Conservation (phyloP, 2,797 vertebrate genomes). For the Arremon brunneinucha region DNA sequence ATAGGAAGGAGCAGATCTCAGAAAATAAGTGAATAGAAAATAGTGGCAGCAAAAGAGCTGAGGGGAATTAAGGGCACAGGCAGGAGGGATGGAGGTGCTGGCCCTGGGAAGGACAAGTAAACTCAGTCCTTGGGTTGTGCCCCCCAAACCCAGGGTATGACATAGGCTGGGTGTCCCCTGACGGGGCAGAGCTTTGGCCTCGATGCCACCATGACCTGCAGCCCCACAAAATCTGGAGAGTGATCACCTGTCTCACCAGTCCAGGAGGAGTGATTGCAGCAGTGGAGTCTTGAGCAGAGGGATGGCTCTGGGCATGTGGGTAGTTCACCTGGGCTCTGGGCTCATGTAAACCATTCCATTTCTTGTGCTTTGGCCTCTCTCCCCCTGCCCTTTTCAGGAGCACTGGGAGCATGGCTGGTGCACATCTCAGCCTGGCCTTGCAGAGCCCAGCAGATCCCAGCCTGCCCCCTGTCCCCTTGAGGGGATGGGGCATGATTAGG, state of each 20-base stretch:
- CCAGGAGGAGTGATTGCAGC: neutral
- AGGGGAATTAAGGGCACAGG: neutral
- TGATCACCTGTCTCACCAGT: neutral
- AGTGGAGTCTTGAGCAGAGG: neutral
- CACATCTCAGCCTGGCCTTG: neutral
- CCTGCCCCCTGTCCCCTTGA: neutral
- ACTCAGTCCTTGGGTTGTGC: neutral
- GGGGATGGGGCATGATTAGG: neutral
- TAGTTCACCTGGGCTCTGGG: neutral
- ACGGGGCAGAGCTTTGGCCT: neutral
- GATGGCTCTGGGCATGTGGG: neutral
- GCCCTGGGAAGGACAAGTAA: neutral
- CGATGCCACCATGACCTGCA: fast-evolving
- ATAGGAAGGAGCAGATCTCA: conserved; percentile 10
- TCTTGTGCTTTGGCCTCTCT: neutral
- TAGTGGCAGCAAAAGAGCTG: neutral
- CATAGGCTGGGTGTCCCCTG: fast-evolving
- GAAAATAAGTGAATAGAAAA: conserved; percentile 8
- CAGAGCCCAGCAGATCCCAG: neutral
- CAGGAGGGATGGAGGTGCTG: neutral
- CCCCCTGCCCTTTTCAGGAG: neutral
- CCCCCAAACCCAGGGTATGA: neutral
- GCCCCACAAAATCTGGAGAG: no score
- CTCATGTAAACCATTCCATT: neutral
- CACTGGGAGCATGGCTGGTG: fast-evolving